Conservation (phyloP, 2,797 vertebrate species). For the Ctenopoma multispine region DNA sequence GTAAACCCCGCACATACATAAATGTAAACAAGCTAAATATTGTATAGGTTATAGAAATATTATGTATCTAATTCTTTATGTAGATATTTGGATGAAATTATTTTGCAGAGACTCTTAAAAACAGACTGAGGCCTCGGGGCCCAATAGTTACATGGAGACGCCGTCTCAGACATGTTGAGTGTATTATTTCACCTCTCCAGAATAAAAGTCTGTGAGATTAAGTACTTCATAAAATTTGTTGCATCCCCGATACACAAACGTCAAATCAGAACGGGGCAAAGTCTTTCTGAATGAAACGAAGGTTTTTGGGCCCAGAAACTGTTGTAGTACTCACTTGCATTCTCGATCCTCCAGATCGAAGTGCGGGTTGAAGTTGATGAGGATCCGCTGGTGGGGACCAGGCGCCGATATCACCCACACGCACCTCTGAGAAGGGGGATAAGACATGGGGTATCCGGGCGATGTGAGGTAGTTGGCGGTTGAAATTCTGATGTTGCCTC, state of each 20-base stretch:
- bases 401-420: slow-evolving; percentile 97
- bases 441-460: slow-evolving; percentile 94
- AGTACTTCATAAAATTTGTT: background rate
- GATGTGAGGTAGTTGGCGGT: slow-evolving; percentile 95
- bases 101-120: too few species aligned
- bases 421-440: slow-evolving; percentile 92
- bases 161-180: too few species aligned
- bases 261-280: slow-evolving; percentile 9
- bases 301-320: background rate
- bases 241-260: background rate
- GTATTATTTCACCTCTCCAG: background rate
- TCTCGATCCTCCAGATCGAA: slow-evolving; percentile 98
- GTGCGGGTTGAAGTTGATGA: slow-evolving; percentile 99
- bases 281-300: background rate
- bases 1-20: background rate
- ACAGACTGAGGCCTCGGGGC: too few species aligned
- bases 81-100: too few species aligned
- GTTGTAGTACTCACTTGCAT: slow-evolving; percentile 92
- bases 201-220: background rate
- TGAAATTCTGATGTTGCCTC: slow-evolving; percentile 92
- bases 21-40: too few species aligned
- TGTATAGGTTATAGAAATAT: too few species aligned
- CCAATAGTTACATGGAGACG: background rate
- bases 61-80: too few species aligned
- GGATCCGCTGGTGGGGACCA: slow-evolving; percentile 93